Evolutionary conservation across 2,888 invertebrate genomes (phyloP), one percentile per base, ranked within the genome.

Genomic region (Trichopoda pennipes): DNA sequence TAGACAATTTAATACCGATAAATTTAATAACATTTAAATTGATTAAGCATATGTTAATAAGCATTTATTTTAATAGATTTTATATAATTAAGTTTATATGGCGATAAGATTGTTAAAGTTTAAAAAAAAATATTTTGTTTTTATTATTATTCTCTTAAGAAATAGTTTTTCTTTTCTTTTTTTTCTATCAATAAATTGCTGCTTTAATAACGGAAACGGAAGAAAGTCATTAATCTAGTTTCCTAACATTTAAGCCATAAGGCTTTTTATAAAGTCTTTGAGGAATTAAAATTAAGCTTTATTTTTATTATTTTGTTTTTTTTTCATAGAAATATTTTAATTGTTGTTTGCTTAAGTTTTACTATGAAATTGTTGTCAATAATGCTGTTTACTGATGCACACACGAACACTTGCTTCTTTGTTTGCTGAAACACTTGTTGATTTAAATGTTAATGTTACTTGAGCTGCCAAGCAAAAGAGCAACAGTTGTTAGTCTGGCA

Each of bases 401-500:
- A 17, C 19, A 32, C 28, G 19, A 14, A 51, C 51, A 58, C 49
- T 3, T n/a, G 49, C 35, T 32, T 21, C 38, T 28, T 56, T 49
- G 42, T 66, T 58, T 75, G 60, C 38, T 78, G 58, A 56, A 77
- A 70, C 70, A 77, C 77, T 75, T 75, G 75, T 75, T 75, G 75
- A 66, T 75, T 68, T 47, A 75, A 60, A 66, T 75, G 66, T 60
- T 38, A 28, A 58, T 51, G 47, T 55, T 38, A 47, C 17, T 49
- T 51, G 55, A 51, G 21, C 47, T 76, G 60, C 55, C 49, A 38
- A 49, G 21, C 21, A 76, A 69, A 81, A 75, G 83, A 77, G 82
- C 85, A 85, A 85, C 82, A 83, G 81, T 84, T 84, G 82, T 74
- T 68, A 64, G 68, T 66, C 56, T 64, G 42, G 44, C 77, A 64